A percentile compares a stretch with the other conserved stretches of the same genome.
Evolutionary conservation across 2,888 invertebrate genomes (phyloP).

Genomic region (Pseudococcus longispinus): DNA sequence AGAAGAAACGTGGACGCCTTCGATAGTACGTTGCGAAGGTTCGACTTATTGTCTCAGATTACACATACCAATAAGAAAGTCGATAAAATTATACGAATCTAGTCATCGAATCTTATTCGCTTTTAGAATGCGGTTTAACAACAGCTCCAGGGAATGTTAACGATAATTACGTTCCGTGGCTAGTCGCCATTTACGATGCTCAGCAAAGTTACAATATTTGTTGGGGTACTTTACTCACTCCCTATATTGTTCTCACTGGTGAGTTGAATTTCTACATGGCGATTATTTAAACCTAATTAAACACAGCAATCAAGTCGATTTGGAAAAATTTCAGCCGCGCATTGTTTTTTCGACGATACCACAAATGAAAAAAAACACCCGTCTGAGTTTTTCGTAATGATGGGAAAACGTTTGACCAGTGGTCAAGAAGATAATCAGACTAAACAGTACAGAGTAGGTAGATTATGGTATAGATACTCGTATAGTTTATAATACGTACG

Average conservation of each 20-base stretch:
- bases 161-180: constrained; percentile 30
- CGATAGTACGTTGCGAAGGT: constrained; percentile 12
- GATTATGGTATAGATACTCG: background rate
- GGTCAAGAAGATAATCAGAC: background rate
- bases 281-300: constrained; percentile 6
- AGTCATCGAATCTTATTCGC: background rate
- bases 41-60: background rate
- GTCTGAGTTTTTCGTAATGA: background rate
- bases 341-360: background rate
- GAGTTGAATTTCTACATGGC: background rate
- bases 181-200: constrained; percentile 15
- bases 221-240: constrained; percentile 1
- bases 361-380: background rate
- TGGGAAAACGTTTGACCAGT: background rate
- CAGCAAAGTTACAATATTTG: constrained; percentile 1
- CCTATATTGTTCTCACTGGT: background rate
- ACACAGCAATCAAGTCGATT: background rate
- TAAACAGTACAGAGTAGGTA: constrained; percentile 14
- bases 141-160: constrained; percentile 4
- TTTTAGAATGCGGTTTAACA: constrained; percentile 32
- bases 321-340: constrained; percentile 10
- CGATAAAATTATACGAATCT: constrained; percentile 10
- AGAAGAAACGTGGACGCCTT: background rate
- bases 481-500: background rate
- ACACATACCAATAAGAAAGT: background rate